phyloP scores from a whole-genome alignment of 2,113 vertebrate genomes.

The Nanorana parkeri region DNA sequence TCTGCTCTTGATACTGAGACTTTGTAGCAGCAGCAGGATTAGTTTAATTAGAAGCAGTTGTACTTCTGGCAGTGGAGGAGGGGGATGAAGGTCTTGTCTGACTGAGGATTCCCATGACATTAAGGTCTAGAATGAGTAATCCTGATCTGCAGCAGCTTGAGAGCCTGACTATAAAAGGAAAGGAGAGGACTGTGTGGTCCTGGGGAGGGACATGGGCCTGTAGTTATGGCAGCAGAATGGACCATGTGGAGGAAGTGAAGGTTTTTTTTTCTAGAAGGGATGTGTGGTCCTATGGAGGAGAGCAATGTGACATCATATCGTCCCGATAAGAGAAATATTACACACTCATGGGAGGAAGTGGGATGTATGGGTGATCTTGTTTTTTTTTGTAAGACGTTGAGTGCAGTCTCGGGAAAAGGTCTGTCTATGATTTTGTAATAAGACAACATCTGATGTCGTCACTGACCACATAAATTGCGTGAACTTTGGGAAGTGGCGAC shows the following conservation, averaged over 20 bases:
- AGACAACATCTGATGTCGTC: background rate
- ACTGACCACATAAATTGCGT: background rate
- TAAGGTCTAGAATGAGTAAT: constrained; percentile 55
- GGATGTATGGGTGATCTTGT: background rate
- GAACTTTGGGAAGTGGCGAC: background rate
- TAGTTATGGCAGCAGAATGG: constrained; percentile 18
- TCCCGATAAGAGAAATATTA: background rate
- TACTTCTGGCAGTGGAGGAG: constrained; percentile 14
- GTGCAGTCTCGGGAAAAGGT: background rate
- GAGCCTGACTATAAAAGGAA: constrained; percentile 54
- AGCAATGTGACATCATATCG: background rate
- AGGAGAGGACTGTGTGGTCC: constrained; percentile 32
- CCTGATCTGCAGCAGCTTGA: constrained; percentile 21
- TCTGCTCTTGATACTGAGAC: constrained; percentile 7
- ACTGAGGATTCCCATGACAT: constrained; percentile 55
- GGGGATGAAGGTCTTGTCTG: constrained; percentile 37
- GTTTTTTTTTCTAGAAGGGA: background rate
- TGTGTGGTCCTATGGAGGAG: background rate
- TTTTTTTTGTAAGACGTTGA: background rate
- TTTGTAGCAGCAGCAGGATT: constrained; percentile 7
- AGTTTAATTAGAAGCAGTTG: constrained; percentile 51
- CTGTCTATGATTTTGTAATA: background rate
- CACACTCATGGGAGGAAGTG: background rate
- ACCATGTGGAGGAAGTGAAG: constrained; percentile 26
- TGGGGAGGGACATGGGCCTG: constrained; percentile 20